Evolutionary conservation across 1,140 invertebrate species (phyloP).

Genomic region (Leptopilina boulardi): DNA sequence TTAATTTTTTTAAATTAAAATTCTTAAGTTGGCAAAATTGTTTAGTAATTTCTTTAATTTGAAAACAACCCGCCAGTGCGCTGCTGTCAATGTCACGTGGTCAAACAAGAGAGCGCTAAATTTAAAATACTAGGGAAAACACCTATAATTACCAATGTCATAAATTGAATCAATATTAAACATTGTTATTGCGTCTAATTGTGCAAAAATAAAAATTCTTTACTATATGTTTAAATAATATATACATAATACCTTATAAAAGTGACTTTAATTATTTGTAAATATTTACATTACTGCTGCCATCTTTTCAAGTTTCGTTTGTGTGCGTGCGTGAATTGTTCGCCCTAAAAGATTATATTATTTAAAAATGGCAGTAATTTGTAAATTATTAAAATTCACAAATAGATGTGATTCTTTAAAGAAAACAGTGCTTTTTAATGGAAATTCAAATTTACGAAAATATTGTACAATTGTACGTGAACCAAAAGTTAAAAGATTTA

Average conservation of each 20-base stretch:
- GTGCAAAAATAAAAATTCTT: background rate
- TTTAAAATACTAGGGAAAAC: background rate
- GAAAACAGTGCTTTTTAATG: conserved; percentile 36
- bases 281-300: background rate
- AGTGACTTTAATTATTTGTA: background rate
- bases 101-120: background rate
- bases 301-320: background rate
- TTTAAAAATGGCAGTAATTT: conserved; percentile 62
- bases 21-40: background rate
- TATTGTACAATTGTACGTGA: conserved; percentile 58
- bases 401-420: conserved; percentile 40
- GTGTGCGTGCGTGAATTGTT: background rate
- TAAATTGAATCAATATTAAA: background rate
- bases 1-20: background rate
- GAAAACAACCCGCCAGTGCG: background rate
- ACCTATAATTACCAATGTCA: background rate
- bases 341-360: background rate
- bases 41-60: background rate
- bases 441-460: conserved; percentile 35
- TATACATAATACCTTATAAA: too few species aligned
- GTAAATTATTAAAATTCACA: conserved; percentile 54
- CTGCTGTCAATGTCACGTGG: background rate
- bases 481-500: conserved; percentile 50
- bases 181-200: background rate
- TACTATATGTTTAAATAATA: background rate